phyloP scores from a whole-genome alignment of 2,888 invertebrate species.

The Ormyrus thymus region DNA sequence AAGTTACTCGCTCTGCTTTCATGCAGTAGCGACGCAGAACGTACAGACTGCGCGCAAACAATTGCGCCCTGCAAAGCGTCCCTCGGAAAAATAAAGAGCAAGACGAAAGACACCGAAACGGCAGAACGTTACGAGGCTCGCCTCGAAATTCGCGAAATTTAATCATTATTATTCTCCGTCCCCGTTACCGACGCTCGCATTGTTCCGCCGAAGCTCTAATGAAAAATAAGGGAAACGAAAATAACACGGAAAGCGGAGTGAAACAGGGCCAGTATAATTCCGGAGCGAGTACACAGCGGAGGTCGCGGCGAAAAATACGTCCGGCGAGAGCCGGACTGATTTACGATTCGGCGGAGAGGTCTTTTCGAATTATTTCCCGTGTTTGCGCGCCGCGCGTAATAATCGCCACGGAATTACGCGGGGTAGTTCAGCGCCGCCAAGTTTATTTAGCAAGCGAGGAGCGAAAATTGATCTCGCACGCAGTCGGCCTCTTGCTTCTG shows the following conservation, averaged over 20 bases:
- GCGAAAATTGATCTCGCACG: neutral
- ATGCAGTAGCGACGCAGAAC: neutral
- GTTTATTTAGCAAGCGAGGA: too few species aligned
- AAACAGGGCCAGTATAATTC: neutral
- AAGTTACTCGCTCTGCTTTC: neutral
- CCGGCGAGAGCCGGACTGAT: neutral
- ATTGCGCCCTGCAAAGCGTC: neutral
- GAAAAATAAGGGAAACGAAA: constrained; percentile 28
- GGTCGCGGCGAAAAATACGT: neutral
- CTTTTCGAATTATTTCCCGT: constrained; percentile 11
- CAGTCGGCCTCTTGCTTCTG: too few species aligned
- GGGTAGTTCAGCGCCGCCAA: too few species aligned
- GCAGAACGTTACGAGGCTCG: neutral
- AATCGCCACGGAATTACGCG: neutral
- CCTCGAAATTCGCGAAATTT: constrained; percentile 28
- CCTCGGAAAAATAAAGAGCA: neutral
- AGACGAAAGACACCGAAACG: neutral
- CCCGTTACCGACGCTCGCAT: constrained; percentile 28
- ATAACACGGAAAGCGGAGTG: neutral
- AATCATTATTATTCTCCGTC: constrained; percentile 43
- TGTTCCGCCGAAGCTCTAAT: constrained; percentile 18
- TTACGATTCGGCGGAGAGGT: constrained; percentile 16
- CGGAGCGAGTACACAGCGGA: neutral
- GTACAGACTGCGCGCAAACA: neutral
- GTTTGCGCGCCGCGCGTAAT: neutral